phyloP scores from a whole-genome alignment of 2,888 invertebrate genomes.

The Agrilus mali region DNA sequence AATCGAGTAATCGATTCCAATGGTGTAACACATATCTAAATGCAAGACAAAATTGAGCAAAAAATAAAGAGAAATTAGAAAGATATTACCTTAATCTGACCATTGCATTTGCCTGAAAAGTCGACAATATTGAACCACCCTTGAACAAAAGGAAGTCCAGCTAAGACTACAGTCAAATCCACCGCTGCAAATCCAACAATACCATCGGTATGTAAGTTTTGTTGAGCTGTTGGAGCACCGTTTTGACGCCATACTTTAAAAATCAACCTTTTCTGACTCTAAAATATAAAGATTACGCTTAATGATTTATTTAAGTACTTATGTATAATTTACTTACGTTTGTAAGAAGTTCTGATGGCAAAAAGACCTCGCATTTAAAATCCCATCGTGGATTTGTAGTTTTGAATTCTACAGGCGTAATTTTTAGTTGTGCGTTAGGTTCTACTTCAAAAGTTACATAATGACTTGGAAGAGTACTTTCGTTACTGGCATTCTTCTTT shows the following conservation, averaged over 20 bases:
- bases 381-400: conserved; percentile 43
- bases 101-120: conserved; percentile 42
- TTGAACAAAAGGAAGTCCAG: conserved; percentile 39
- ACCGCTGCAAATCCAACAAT: conserved; percentile 48
- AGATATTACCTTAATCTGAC: conserved; percentile 43
- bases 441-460: conserved; percentile 48
- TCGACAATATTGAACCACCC: conserved; percentile 56
- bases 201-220: conserved; percentile 42
- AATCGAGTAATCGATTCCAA: conserved; percentile 34
- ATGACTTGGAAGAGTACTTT: conserved; percentile 41
- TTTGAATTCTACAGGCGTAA: conserved; percentile 40
- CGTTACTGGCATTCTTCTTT: conserved; percentile 20
- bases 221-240: conserved; percentile 32
- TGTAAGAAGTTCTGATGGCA: conserved; percentile 37
- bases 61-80: conserved; percentile 1
- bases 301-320: conserved; percentile 20
- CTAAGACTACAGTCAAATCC: conserved; percentile 40
- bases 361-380: conserved; percentile 37
- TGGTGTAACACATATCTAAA: conserved; percentile 40
- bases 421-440: conserved; percentile 22
- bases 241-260: conserved; percentile 48
- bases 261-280: conserved; percentile 45
- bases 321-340: conserved; percentile 40
- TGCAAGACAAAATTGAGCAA: conserved; percentile 1
- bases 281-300: conserved; percentile 16